These are phyloP conservation scores for Porites divaricata DNA, from an alignment of 92 coral and sea anemone species.

Conservation along the genomic window DNA sequence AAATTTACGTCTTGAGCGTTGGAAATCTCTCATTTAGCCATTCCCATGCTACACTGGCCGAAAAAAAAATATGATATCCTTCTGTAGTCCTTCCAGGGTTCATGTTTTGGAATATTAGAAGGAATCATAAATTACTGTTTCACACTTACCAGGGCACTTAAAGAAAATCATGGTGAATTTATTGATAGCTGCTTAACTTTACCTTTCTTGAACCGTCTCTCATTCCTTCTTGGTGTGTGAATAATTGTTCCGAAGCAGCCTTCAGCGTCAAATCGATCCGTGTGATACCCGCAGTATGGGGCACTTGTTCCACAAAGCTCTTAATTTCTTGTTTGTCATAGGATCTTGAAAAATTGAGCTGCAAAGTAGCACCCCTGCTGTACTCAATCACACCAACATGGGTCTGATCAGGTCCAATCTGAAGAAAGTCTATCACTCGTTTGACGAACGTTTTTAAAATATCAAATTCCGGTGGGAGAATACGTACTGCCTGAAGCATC, in stretches of 20 bases:
- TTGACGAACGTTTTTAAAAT: slow-evolving; percentile 60
- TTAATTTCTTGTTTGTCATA: slow-evolving; percentile 66
- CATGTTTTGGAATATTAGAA: too few species aligned
- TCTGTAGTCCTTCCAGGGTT: too few species aligned
- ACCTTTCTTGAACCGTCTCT: slow-evolving; percentile 73
- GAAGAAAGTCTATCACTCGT: slow-evolving; percentile 65
- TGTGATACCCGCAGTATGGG: slow-evolving; percentile 63
- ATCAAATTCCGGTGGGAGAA: slow-evolving; percentile 35
- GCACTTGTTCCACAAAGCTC: slow-evolving; percentile 33
- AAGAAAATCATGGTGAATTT: too few species aligned
- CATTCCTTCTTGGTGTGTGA: slow-evolving; percentile 75
- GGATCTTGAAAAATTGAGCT: slow-evolving; percentile 48
- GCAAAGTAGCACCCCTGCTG: slow-evolving; percentile 56
- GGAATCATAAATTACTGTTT: not conserved
- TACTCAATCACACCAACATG: slow-evolving; percentile 82
- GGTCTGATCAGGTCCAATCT: slow-evolving; percentile 54
- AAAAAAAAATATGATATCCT: too few species aligned
- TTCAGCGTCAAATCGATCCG: slow-evolving; percentile 82
- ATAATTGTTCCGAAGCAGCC: slow-evolving; percentile 62
- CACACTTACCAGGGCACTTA: too few species aligned
- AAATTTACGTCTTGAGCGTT: too few species aligned
- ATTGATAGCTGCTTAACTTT: too few species aligned
- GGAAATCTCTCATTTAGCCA: too few species aligned
- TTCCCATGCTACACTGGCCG: too few species aligned
- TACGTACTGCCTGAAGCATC: slow-evolving; percentile 89